These are phyloP conservation scores for Florisuga fusca DNA, from an alignment of 2,797 vertebrate genomes.

Conservation along the genomic window DNA sequence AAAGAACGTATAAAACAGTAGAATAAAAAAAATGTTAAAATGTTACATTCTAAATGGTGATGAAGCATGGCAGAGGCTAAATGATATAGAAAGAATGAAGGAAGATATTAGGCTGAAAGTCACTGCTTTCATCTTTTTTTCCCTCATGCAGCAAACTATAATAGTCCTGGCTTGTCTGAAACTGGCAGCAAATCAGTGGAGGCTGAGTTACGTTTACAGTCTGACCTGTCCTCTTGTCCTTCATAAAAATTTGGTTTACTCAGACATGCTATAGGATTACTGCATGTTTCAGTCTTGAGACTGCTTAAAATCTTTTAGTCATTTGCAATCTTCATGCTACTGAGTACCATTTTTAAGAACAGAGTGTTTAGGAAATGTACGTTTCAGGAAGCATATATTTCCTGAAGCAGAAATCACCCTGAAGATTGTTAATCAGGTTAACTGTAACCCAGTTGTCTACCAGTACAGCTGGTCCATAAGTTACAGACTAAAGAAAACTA, in stretches of 20 bases:
- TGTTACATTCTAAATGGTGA: neutral
- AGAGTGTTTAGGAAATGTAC: neutral
- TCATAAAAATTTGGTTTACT: neutral
- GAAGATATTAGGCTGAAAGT: neutral
- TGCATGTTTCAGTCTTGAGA: neutral
- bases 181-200: neutral
- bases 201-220: neutral
- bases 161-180: neutral
- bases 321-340: neutral
- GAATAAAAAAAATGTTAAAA: neutral
- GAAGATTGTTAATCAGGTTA: neutral
- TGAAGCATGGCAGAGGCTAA: neutral
- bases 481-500: neutral
- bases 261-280: neutral
- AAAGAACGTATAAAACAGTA: slow-evolving; percentile 22
- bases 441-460: neutral
- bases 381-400: neutral
- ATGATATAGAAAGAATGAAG: neutral
- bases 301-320: neutral
- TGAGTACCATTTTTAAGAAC: neutral
- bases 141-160: neutral
- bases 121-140: neutral
- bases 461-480: neutral
- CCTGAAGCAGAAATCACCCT: neutral
- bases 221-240: neutral